Conservation (phyloP, 30 jellyfish, hydroid and myxozoan genomes). For the Hydractinia echinata region DNA sequence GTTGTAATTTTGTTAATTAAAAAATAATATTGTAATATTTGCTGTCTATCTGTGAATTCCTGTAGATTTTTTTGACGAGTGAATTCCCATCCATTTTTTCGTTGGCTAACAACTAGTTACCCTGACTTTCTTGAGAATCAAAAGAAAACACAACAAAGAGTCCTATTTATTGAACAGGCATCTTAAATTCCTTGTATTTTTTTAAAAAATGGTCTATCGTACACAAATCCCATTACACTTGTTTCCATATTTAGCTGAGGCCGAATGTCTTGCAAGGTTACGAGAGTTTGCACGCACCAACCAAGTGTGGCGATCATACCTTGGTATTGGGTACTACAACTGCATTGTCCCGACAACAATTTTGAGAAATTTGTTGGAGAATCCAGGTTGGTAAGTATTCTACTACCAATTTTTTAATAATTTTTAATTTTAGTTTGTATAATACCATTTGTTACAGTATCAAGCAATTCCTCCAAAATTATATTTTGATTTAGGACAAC, state of each 20-base stretch:
- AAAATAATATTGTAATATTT: too few species aligned
- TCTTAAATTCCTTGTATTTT: too few species aligned
- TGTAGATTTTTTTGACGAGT: too few species aligned
- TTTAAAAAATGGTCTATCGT: background rate
- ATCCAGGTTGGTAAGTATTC: constrained; percentile 84
- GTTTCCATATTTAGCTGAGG: constrained; percentile 57
- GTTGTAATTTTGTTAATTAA: too few species aligned
- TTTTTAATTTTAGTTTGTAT: constrained; percentile 1
- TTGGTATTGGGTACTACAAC: constrained; percentile 91
- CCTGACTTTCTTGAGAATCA: background rate
- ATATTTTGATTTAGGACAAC: constrained; percentile 60
- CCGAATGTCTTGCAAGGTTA: constrained; percentile 66
- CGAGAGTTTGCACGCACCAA: constrained; percentile 69
- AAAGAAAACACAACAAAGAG: background rate
- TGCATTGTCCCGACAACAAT: constrained; percentile 85
- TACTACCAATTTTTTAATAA: background rate
- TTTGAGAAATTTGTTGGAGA: constrained; percentile 71
- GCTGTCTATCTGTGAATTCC: too few species aligned
- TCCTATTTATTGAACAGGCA: background rate
- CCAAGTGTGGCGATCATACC: constrained; percentile 89
- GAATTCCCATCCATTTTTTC: too few species aligned
- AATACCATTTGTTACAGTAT: background rate
- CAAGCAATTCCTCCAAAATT: background rate
- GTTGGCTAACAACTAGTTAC: too few species aligned
- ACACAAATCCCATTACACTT: background rate